phyloP scores from a whole-genome alignment of 2,888 invertebrate genomes.

The Euplagia quadripunctaria region DNA sequence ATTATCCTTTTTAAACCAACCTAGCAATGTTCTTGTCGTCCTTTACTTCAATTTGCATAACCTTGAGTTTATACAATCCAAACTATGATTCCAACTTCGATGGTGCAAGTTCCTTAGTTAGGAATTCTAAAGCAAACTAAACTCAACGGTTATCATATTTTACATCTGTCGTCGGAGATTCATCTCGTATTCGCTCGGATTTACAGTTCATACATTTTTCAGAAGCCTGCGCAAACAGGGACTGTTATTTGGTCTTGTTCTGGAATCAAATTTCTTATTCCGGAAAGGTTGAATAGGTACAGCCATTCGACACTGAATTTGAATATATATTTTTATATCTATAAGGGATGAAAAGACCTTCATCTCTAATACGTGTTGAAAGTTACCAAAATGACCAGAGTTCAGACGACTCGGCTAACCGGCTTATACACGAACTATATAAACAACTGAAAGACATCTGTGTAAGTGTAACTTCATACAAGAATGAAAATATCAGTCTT shows the following conservation, averaged over 20 bases:
- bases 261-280: background rate
- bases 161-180: constrained; percentile 2
- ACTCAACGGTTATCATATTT: constrained; percentile 13
- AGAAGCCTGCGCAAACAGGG: constrained; percentile 3
- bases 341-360: too few relatives aligned
- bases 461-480: too few relatives aligned
- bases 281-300: background rate
- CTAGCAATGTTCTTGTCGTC: background rate
- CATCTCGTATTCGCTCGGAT: constrained; percentile 9
- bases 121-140: constrained; percentile 11
- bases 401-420: too few relatives aligned
- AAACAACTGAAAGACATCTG: too few relatives aligned
- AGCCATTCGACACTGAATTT: background rate
- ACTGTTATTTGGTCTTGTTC: constrained; percentile 11
- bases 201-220: constrained; percentile 15
- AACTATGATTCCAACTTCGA: background rate
- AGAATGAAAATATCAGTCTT: too few relatives aligned
- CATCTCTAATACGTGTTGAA: too few relatives aligned
- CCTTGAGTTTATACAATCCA: constrained; percentile 4
- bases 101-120: constrained; percentile 1
- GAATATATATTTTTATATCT: background rate
- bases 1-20: background rate
- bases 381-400: too few relatives aligned
- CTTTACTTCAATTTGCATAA: background rate
- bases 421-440: too few relatives aligned